phyloP scores from a whole-genome alignment of 2,797 vertebrate genomes.

The Sebastes umbrosus region DNA sequence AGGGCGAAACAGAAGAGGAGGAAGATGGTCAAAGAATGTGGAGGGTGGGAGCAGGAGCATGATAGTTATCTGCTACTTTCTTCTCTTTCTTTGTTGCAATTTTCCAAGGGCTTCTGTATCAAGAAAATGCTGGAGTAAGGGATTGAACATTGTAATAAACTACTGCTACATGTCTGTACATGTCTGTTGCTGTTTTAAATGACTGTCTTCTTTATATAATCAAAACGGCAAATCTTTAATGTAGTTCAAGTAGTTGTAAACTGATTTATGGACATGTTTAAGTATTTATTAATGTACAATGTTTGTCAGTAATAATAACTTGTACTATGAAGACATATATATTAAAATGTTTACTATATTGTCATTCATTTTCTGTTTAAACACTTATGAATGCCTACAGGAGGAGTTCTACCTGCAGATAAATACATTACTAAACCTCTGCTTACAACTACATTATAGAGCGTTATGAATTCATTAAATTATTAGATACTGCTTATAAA shows the following conservation, averaged over 20 bases:
- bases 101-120: background rate
- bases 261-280: background rate
- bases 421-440: background rate
- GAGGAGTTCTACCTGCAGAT: background rate
- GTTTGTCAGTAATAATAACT: background rate
- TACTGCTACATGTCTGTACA: background rate
- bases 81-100: slow-evolving; percentile 5
- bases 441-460: background rate
- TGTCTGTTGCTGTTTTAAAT: background rate
- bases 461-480: background rate
- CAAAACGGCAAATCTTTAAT: background rate
- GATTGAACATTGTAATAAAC: background rate
- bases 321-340: background rate
- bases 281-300: background rate
- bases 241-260: background rate
- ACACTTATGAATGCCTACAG: background rate
- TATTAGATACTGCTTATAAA: background rate
- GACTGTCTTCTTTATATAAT: background rate
- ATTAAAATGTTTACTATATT: background rate
- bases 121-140: background rate
- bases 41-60: slow-evolving; percentile 45
- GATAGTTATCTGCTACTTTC: slow-evolving; percentile 39
- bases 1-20: slow-evolving; percentile 43
- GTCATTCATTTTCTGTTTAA: background rate
- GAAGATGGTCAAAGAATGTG: slow-evolving; percentile 59